Conservation (phyloP, 2,797 vertebrate genomes). For the Hyperoplus immaculatus region DNA sequence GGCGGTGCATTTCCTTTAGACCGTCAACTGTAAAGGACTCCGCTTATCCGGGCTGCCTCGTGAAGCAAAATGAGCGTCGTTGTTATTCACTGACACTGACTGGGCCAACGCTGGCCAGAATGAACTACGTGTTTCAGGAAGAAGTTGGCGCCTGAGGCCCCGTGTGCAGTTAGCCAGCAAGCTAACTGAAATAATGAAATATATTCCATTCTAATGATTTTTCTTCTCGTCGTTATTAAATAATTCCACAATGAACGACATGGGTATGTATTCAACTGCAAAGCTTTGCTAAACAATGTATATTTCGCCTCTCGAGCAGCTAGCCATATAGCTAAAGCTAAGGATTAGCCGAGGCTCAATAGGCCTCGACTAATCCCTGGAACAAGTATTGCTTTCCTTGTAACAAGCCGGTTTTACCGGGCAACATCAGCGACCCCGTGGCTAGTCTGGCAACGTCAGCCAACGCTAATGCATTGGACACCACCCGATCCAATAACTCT, state of each 20-base stretch:
- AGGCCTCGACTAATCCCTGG: constrained; percentile 84
- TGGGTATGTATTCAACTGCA: constrained; percentile 70
- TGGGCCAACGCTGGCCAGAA: constrained; percentile 32
- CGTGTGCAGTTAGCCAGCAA: constrained; percentile 53
- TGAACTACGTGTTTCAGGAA: constrained; percentile 80
- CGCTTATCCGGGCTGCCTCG: constrained; percentile 25
- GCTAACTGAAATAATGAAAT: constrained; percentile 60
- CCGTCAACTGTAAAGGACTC: rapidly evolving
- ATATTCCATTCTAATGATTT: constrained; percentile 2
- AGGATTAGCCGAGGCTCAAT: constrained; percentile 34
- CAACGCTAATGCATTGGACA: background rate
- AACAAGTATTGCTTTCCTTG: constrained; percentile 63
- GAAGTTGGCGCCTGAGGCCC: constrained; percentile 83
- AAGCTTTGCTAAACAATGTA: background rate
- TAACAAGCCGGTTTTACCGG: constrained; percentile 29
- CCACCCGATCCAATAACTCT: background rate
- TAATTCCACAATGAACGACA: constrained; percentile 72
- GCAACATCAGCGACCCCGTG: background rate
- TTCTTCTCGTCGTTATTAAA: background rate
- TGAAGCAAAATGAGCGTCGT: constrained; percentile 51
- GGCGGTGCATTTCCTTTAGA: constrained; percentile 18
- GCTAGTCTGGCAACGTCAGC: background rate
- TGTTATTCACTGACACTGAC: background rate
- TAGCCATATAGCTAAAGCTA: constrained; percentile 31
- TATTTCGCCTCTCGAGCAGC: background rate